phyloP scores from a whole-genome alignment of 2,113 vertebrate genomes.

The Antennarius striatus region DNA sequence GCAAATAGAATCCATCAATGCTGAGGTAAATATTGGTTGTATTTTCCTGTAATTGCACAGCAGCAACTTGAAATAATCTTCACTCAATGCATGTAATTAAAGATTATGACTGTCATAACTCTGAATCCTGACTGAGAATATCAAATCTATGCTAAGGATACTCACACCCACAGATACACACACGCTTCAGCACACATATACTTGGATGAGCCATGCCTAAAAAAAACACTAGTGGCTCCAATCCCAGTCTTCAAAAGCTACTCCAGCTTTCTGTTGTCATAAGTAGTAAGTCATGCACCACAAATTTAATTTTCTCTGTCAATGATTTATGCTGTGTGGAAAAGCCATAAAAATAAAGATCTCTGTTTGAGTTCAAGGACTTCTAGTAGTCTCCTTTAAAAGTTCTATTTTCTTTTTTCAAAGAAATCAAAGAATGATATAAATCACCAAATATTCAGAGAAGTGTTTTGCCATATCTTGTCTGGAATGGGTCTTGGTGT shows the following conservation, averaged over 20 bases:
- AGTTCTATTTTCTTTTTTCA: constrained; percentile 24
- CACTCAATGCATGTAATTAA: constrained; percentile 23
- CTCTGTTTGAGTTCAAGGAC: constrained; percentile 40
- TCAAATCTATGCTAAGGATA: constrained; percentile 28
- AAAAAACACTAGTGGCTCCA: constrained; percentile 68
- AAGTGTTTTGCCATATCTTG: constrained; percentile 14
- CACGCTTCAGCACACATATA: constrained; percentile 12
- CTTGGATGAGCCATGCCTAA: constrained; percentile 48
- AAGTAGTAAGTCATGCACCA: constrained; percentile 66
- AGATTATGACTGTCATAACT: constrained; percentile 15
- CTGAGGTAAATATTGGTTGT: constrained; percentile 11
- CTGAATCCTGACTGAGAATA: constrained; percentile 35
- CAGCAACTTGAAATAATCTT: constrained; percentile 21
- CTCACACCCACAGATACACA: constrained; percentile 20
- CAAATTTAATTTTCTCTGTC: constrained; percentile 69
- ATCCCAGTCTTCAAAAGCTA: constrained; percentile 60
- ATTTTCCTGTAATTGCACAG: constrained; percentile 16
- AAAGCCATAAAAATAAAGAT: constrained; percentile 57
- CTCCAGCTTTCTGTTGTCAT: constrained; percentile 67
- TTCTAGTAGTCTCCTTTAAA: constrained; percentile 32
- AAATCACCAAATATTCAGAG: constrained; percentile 12
- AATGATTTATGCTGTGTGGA: constrained; percentile 68
- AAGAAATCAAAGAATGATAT: constrained; percentile 22
- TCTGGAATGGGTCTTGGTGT: constrained; percentile 10
- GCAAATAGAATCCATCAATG: constrained; percentile 1